Evolutionary conservation across 2,113 vertebrate species (phyloP).

Genomic region (Urocolius indicus): DNA sequence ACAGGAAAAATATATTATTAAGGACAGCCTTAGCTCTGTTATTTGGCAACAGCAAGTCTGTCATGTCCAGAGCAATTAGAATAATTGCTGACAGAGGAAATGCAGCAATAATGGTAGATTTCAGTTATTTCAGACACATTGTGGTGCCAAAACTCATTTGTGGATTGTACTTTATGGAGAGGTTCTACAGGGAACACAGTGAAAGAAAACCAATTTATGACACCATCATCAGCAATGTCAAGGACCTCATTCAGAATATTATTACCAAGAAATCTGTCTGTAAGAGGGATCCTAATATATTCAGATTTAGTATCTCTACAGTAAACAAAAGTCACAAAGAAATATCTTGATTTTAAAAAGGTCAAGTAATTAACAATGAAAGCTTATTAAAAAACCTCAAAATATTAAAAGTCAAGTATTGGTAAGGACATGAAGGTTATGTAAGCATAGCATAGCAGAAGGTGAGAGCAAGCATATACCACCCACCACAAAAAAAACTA

Average conservation of each 20-base stretch:
- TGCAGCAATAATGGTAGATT: background rate
- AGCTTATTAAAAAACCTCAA: background rate
- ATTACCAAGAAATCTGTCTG: background rate
- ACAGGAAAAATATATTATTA: background rate
- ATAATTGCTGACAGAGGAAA: background rate
- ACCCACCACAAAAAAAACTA: background rate
- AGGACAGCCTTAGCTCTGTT: background rate
- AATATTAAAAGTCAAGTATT: background rate
- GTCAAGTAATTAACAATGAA: background rate
- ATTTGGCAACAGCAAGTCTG: background rate
- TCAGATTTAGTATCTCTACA: background rate
- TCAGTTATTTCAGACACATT: background rate
- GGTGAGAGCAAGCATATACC: background rate
- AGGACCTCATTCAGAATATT: background rate
- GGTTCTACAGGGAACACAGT: background rate
- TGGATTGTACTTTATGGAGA: background rate
- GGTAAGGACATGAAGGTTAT: background rate
- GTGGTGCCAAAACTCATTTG: background rate
- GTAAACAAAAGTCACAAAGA: background rate
- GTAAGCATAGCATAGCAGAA: background rate
- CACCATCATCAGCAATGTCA: background rate
- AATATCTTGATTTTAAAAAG: background rate
- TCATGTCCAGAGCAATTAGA: background rate
- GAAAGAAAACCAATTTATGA: background rate
- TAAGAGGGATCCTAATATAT: background rate